Percentiles rank a stretch among this genome's conserved stretches.
Conservation (phyloP, 2,113 vertebrate species). For the Pipa parva region DNA sequence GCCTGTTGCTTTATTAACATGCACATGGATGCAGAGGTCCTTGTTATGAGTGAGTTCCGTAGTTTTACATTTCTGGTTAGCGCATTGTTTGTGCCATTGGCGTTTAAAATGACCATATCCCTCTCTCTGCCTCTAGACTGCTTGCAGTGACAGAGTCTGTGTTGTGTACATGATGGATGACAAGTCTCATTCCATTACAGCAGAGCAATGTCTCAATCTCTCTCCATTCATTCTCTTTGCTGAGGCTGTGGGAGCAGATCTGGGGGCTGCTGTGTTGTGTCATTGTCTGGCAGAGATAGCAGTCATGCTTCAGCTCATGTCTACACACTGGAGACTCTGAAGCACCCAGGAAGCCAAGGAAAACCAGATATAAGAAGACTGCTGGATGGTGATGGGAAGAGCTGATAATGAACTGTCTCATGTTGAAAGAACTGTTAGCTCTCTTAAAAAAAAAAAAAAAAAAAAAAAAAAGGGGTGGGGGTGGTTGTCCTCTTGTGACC, state of each 20-base stretch:
- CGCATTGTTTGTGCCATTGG: too few species aligned
- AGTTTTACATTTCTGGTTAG: too few species aligned
- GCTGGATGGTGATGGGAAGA: conserved; percentile 8
- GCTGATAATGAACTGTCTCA: neutral
- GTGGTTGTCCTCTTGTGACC: conserved; percentile 27
- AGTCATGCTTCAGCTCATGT: conserved; percentile 18
- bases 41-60: too few species aligned
- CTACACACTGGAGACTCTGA: neutral
- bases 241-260: neutral
- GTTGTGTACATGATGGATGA: conserved; percentile 32
- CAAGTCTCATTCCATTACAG: conserved; percentile 20
- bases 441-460: too few species aligned
- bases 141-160: conserved; percentile 14
- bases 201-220: neutral
- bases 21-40: too few species aligned
- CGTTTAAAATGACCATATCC: too few species aligned
- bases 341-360: neutral
- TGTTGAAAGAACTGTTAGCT: conserved; percentile 5
- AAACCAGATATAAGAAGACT: neutral
- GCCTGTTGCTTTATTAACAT: too few species aligned
- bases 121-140: neutral
- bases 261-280: neutral
- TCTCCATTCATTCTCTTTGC: neutral
- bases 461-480: too few species aligned
- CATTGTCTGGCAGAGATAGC: conserved; percentile 1